Base-by-base conservation (phyloP, 2,113 vertebrate genomes). In the Pithys albifrons region DNA sequence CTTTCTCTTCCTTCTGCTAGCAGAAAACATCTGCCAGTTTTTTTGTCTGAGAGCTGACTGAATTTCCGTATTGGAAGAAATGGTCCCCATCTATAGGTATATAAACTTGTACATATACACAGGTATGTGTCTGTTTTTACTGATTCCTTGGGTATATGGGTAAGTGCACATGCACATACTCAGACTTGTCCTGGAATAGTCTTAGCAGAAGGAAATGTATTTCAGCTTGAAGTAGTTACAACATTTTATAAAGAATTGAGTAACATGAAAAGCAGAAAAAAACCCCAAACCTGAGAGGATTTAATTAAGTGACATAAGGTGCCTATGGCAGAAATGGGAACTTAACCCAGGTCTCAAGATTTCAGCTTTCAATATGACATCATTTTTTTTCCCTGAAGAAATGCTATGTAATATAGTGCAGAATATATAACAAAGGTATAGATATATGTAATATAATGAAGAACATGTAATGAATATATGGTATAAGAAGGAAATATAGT, bases 221-320 rank as follows among this genome's bases (percentile, higher is more conserved):
- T 91, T 82, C 78, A 91, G 29, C 54, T 91, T 87, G 48, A 46
- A 79, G 19, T 88, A 76, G 31, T 65, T 91, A 59, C 12, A 85
- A 8, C 9, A 78, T 94, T 95, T 97, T 84, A 3, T 5, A 81
- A 88, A 51, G 48, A 73, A 77, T 67, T 78, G 43, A 31, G 65
- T 80, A 94, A 90, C 9, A 17, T 27, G 29, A 23, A 85, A 65
- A 74, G 27, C 64, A 88, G n/a, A 83, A 88, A 87, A 83, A 25
- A 85, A 19, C 22, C 92, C 22, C 92, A 85, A 94, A 76, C 31
- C 12, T 69, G 51, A 67, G 45, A 84, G 14, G 6, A 33, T 87
- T 93, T 84, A 90, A 94, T 94, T 94, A 94, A 84, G 65, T 75
- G 79, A 91, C 45, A 78, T 31, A 67, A 84, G 76, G 84, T 46